Conservation (phyloP, 2,113 vertebrate species). For the Tragulus kanchil region DNA sequence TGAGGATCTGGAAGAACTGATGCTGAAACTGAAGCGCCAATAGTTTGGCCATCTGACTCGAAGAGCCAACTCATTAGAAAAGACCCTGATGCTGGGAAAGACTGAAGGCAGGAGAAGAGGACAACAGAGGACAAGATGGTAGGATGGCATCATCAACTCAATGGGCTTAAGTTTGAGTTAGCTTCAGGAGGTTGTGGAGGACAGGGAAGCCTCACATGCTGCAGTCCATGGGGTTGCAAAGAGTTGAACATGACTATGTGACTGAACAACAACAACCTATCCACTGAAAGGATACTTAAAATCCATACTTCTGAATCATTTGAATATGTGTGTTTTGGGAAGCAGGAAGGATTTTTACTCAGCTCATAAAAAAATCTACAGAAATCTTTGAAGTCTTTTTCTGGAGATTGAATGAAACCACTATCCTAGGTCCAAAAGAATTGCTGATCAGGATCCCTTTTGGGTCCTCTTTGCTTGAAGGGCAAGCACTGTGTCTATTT, state of each 20-base stretch:
- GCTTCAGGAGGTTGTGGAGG: neutral
- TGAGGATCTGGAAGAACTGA: neutral
- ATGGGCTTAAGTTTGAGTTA: neutral
- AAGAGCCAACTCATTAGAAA: neutral
- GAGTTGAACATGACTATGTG: neutral
- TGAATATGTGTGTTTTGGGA: neutral
- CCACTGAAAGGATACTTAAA: neutral
- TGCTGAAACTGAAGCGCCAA: neutral
- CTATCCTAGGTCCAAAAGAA: neutral
- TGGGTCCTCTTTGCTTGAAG: neutral
- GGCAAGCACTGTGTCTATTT: neutral
- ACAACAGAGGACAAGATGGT: neutral
- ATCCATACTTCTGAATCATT: slow-evolving; percentile 14
- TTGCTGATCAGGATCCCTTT: neutral
- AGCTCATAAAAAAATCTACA: neutral
- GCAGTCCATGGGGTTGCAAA: neutral
- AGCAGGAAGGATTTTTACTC: neutral
- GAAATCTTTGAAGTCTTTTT: neutral
- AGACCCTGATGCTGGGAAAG: neutral
- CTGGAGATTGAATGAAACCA: neutral
- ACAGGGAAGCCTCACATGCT: neutral
- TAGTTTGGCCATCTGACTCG: neutral
- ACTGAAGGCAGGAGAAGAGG: neutral
- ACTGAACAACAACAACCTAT: neutral
- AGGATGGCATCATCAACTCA: neutral